These are phyloP conservation scores for Microctonus aethiopoides DNA, from an alignment of 2,888 invertebrate species.

Conservation along the genomic window DNA sequence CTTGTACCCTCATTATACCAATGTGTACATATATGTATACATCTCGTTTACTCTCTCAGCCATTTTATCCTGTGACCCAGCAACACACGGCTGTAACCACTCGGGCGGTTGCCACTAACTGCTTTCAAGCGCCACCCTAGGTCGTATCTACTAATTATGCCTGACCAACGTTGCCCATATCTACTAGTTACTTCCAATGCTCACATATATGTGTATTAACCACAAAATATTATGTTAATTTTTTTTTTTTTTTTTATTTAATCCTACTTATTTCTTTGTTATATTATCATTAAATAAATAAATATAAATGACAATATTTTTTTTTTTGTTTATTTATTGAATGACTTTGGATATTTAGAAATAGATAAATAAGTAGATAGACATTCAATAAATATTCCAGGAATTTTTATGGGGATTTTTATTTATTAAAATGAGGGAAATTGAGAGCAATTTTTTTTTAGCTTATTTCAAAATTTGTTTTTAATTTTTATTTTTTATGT, in stretches of 20 bases:
- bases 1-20: neutral
- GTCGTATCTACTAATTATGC: conserved; percentile 38
- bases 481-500: too few species aligned
- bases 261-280: neutral
- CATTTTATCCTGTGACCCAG: neutral
- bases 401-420: too few species aligned
- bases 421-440: too few species aligned
- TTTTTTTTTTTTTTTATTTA: conserved; percentile 2
- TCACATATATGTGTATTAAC: neutral
- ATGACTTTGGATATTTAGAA: too few species aligned
- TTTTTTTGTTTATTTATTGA: too few species aligned
- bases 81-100: conserved; percentile 4
- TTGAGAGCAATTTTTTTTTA: too few species aligned
- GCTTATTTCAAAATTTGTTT: too few species aligned
- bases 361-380: too few species aligned
- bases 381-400: too few species aligned
- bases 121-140: conserved; percentile 18
- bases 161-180: conserved; percentile 39
- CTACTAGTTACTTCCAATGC: conserved; percentile 31
- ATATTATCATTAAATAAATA: too few species aligned
- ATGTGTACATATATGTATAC: too few species aligned
- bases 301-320: too few species aligned
- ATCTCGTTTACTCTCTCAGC: neutral
- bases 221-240: conserved; percentile 1
- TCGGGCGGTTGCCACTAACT: conserved; percentile 17